Percentiles rank a stretch among this genome's conserved stretches.
Evolutionary conservation across 2,797 vertebrate species (phyloP).

Genomic region (Dendrocincla fuliginosa): DNA sequence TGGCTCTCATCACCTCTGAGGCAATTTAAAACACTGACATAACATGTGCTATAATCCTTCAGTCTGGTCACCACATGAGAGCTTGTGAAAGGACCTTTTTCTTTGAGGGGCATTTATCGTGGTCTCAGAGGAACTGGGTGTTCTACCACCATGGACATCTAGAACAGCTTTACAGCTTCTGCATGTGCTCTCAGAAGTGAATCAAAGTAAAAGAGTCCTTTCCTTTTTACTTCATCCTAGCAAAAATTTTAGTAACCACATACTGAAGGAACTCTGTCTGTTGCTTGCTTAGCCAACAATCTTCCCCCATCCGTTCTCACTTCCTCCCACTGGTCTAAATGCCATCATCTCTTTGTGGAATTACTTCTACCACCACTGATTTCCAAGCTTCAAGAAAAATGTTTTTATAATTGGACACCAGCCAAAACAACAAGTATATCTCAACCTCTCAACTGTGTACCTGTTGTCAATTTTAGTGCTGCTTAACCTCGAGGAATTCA

Average conservation of each 20-base stretch:
- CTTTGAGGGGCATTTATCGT: background rate
- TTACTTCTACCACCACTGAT: background rate
- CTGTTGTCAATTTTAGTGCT: slow-evolving; percentile 34
- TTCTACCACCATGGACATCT: background rate
- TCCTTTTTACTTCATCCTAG: background rate
- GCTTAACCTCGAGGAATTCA: slow-evolving; percentile 16
- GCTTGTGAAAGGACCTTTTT: background rate
- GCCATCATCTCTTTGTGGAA: background rate
- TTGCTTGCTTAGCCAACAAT: background rate
- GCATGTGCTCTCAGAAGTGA: background rate
- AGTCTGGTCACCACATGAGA: background rate
- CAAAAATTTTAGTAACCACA: background rate
- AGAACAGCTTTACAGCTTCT: background rate
- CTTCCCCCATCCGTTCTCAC: background rate
- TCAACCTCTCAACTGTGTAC: background rate
- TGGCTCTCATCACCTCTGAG: background rate
- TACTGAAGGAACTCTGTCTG: background rate
- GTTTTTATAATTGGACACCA: background rate
- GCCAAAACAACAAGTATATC: background rate
- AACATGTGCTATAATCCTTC: background rate
- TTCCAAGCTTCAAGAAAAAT: background rate
- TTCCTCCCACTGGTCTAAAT: background rate
- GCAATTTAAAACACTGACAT: background rate
- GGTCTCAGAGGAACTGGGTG: fast-evolving
- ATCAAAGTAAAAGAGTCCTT: background rate